Evolutionary conservation across 2,888 invertebrate genomes (phyloP), one percentile per base, ranked within the genome.

Genomic region (Morinoia aosen): DNA sequence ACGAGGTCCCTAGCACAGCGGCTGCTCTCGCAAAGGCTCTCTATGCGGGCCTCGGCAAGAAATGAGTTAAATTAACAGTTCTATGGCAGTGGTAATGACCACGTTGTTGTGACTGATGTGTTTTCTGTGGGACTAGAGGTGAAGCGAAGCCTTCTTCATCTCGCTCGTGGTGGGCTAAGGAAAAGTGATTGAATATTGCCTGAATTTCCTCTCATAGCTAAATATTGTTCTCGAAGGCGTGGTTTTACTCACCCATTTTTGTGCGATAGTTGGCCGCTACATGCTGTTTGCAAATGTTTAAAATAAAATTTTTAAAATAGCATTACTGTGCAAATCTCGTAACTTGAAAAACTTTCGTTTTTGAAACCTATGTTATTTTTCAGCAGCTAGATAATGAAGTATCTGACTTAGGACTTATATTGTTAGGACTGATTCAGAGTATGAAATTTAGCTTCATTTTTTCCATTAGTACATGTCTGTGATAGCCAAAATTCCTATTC

Each of bases 31-130:
- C 95, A 33, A 95, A 64, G 40, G 95, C 95, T 11, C 95, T 95
- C 64, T 95, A 95, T 64, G 95, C 95, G 12, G 95, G 95, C 16
- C 95, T 95, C 33, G 48, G 64, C 64, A 95, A 64, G 39, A 95
- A 64, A 58, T 93, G 58, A 39, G 19, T 88, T 39, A n/a, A 88
- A 88, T 88, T 88, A 19, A 4, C 12, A 19, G 88, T 88, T 88
- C 8, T 61, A 48, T 48, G 48, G 61, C 12, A 61, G 61, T 61
- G 61, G 61, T 61, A 19, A 61, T 61, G 61, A 61, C 61, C 12
- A 61, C 61, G 61, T 61, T 19, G 19, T 19, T 61, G 61, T 19
- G 1, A 61, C 61, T 61, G 61, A 61, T 16, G 19, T 19, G 61
- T 61, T 61, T 19, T 19, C 12, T 33, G 33, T 76, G 76, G 25